These are phyloP conservation scores for Trididemnum nubilum DNA, from an alignment of 23 tunicate genomes.

Conservation along the genomic window DNA sequence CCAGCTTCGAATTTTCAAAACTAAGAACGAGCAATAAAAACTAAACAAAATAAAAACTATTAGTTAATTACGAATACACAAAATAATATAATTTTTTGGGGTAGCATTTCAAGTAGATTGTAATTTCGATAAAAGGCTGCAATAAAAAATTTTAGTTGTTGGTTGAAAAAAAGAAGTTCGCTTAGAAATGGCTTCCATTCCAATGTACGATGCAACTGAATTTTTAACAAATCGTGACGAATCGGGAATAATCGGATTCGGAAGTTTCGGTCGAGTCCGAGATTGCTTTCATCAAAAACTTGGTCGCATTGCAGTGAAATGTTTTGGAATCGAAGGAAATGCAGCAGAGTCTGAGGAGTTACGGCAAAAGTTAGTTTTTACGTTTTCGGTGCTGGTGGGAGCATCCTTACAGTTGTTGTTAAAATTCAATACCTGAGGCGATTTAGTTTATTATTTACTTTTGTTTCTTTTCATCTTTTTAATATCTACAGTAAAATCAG, in stretches of 20 bases:
- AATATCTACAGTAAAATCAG: too few species aligned
- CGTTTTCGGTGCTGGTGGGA: neutral
- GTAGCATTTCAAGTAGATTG: too few species aligned
- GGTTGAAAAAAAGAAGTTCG: too few species aligned
- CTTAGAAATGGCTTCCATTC: conserved; percentile 11
- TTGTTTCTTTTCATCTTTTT: too few species aligned
- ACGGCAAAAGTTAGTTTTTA: conserved; percentile 19
- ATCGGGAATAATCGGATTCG: conserved; percentile 42
- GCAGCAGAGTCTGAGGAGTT: conserved; percentile 27
- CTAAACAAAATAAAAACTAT: too few species aligned
- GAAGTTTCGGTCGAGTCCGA: conserved; percentile 55
- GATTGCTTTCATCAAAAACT: conserved; percentile 44
- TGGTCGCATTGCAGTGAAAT: conserved; percentile 48
- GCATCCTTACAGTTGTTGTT: neutral
- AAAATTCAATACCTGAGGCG: neutral
- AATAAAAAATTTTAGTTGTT: too few species aligned
- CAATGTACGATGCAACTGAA: conserved; percentile 31
- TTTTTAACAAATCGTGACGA: conserved; percentile 3
- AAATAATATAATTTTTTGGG: too few species aligned
- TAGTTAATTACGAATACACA: too few species aligned
- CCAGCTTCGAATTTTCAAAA: too few species aligned
- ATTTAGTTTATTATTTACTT: too few species aligned
- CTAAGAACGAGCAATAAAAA: too few species aligned
- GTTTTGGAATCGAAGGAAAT: conserved; percentile 44
- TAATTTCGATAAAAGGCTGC: too few species aligned